Percentiles rank a stretch among this genome's conserved stretches.
phyloP scores from a whole-genome alignment of 2,888 invertebrate species.

The Linnaemya vulpina region DNA sequence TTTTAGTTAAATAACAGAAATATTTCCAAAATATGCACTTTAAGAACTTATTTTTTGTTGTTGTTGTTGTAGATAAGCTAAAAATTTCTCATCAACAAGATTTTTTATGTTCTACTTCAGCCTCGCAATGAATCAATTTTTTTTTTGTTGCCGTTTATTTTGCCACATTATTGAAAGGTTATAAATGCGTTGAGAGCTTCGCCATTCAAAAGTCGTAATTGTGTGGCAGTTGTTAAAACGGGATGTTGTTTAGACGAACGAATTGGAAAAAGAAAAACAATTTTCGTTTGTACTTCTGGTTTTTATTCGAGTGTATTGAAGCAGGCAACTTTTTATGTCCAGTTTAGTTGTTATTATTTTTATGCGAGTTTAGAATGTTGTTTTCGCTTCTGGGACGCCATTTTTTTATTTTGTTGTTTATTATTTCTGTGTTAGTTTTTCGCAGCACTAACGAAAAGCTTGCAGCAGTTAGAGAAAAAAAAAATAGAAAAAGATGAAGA shows the following conservation, averaged over 20 bases:
- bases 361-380: constrained; percentile 47
- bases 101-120: background rate
- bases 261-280: background rate
- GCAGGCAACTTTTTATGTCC: constrained; percentile 8
- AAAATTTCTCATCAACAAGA: too few relatives aligned
- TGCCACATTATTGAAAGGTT: background rate
- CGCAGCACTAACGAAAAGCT: constrained; percentile 33
- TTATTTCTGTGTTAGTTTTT: constrained; percentile 62
- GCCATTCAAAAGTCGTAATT: background rate
- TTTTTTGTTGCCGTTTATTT: background rate
- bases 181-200: constrained; percentile 1
- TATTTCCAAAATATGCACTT: too few relatives aligned
- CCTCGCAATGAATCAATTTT: background rate
- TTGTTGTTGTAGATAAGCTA: too few relatives aligned
- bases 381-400: constrained; percentile 54
- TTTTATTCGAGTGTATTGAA: constrained; percentile 31
- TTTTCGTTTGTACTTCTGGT: constrained; percentile 12
- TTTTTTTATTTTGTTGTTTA: too few relatives aligned
- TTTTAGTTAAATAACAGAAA: too few relatives aligned
- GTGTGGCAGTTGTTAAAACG: constrained; percentile 14
- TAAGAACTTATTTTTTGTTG: too few relatives aligned
- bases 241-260: background rate
- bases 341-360: constrained; percentile 51
- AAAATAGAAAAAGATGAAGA: background rate
- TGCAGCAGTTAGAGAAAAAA: background rate